These are phyloP conservation scores for Microctenopoma steveboyesi DNA, from an alignment of 2,797 vertebrate species.

Conservation along the genomic window DNA sequence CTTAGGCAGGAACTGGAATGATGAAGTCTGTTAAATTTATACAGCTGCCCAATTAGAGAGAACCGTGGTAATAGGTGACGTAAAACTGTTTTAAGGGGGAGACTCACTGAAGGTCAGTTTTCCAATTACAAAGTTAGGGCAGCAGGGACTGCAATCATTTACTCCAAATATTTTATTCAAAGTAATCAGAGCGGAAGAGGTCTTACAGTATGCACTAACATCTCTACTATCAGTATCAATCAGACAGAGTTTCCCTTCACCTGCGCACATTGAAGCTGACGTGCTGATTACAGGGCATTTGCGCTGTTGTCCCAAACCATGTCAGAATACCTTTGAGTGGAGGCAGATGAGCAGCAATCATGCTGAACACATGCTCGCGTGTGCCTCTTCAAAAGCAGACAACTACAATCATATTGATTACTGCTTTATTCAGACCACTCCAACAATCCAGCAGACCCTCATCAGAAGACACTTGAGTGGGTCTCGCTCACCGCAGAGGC, in stretches of 20 bases:
- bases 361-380: constrained; percentile 59
- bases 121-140: constrained; percentile 20
- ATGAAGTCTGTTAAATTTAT: constrained; percentile 34
- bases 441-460: constrained; percentile 75
- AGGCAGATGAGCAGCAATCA: constrained; percentile 71
- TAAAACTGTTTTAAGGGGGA: constrained; percentile 5
- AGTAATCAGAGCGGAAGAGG: constrained; percentile 34
- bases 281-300: constrained; percentile 57
- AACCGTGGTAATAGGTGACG: constrained; percentile 18
- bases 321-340: constrained; percentile 59
- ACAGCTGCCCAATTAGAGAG: constrained; percentile 30
- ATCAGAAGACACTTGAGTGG: constrained; percentile 60
- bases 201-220: constrained; percentile 32
- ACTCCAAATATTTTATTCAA: constrained; percentile 36
- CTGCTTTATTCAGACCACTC: constrained; percentile 74
- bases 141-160: constrained; percentile 28
- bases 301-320: constrained; percentile 54
- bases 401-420: constrained; percentile 79
- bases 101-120: constrained; percentile 24
- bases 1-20: constrained; percentile 34
- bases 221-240: constrained; percentile 37
- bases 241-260: constrained; percentile 33
- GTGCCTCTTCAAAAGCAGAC: constrained; percentile 71
- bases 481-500: constrained; percentile 48
- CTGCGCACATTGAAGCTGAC: constrained; percentile 31